Evolutionary conservation across 2,888 invertebrate genomes (phyloP), one percentile per base, ranked within the genome.

Genomic region (Lasioglossum marginatum): DNA sequence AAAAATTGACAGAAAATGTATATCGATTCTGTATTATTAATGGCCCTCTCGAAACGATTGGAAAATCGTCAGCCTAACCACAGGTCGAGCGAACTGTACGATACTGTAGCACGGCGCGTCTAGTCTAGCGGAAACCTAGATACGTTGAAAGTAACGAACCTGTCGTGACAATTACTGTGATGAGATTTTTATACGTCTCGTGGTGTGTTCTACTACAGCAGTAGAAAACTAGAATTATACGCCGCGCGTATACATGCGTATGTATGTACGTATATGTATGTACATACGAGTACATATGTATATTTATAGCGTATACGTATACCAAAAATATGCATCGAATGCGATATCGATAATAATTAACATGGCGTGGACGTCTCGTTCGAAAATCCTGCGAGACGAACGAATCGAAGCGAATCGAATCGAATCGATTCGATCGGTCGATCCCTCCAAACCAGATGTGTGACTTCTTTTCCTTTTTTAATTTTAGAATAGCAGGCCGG

Each of bases 91-190:
- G 2, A 14, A 75, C 19, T 10, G 10, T 34, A 34, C 27, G n/a
- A 52, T 14, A 52, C 23, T 8, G 16, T 19, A n/a, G 5, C 37
- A 79, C 27, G 12, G n/a, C 23, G 31, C 16, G 19, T 12, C 34
- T 16, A 27, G n/a, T 16, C 34, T n/a, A 27, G 19, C 16, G 5
- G 14, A 43, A 72, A 27, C 5, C 14, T 72, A 12, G 5, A 4
- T 37, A 43, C 43, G 43, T n/a, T n/a, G 16, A 70, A 52, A 48
- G 16, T 27, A 57, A 80, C 12, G 23, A 52, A 76, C 40, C 31
- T 52, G 48, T 74, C 23, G 34, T 66, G 48, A 43, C 63, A 66
- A 72, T 77, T 37, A 77, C 19, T 27, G n/a, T 45, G n/a, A 31
- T 73, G n/a, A 57, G 27, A 83, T 57, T 77, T 75, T 31, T 37